Evolutionary conservation across 2,113 vertebrate species (phyloP).

Genomic region (Lampris incognitus): DNA sequence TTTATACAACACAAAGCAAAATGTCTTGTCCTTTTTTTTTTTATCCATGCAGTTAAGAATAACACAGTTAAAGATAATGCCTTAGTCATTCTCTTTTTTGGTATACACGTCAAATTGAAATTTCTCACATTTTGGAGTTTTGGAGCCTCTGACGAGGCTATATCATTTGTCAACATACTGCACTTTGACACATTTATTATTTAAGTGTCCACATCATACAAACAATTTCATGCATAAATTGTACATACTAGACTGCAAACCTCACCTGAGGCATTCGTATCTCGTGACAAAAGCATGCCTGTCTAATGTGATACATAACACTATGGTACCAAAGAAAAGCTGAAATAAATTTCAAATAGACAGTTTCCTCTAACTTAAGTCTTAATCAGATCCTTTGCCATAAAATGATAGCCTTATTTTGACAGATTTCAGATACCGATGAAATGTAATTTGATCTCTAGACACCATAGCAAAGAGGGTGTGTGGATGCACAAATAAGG

Average conservation of each 20-base stretch:
- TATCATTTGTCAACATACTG: not conserved
- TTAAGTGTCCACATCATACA: slow-evolving; percentile 23
- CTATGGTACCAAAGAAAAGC: slow-evolving; percentile 57
- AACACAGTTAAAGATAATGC: slow-evolving; percentile 1
- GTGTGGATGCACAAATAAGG: slow-evolving; percentile 26
- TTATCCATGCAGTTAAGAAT: not conserved
- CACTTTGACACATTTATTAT: not conserved
- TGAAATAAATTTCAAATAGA: slow-evolving; percentile 48
- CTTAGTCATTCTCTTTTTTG: slow-evolving; percentile 8
- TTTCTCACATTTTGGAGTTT: not conserved
- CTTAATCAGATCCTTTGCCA: slow-evolving; percentile 37
- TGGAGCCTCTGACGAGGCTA: not conserved
- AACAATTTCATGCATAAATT: slow-evolving; percentile 27
- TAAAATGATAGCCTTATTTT: slow-evolving; percentile 49
- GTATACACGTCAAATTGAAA: slow-evolving; percentile 4
- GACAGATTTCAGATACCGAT: slow-evolving; percentile 50
- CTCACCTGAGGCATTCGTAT: slow-evolving; percentile 23
- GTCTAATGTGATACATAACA: slow-evolving; percentile 22
- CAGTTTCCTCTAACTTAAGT: slow-evolving; percentile 51
- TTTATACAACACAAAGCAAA: slow-evolving; percentile 20
- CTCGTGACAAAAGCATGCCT: not conserved
- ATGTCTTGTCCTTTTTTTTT: not conserved
- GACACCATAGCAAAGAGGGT: slow-evolving; percentile 7
- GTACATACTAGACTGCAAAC: slow-evolving; percentile 14
- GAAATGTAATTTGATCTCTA: slow-evolving; percentile 39